Conservation (phyloP, 92 coral and sea anemone genomes). For the Montipora capitata region DNA sequence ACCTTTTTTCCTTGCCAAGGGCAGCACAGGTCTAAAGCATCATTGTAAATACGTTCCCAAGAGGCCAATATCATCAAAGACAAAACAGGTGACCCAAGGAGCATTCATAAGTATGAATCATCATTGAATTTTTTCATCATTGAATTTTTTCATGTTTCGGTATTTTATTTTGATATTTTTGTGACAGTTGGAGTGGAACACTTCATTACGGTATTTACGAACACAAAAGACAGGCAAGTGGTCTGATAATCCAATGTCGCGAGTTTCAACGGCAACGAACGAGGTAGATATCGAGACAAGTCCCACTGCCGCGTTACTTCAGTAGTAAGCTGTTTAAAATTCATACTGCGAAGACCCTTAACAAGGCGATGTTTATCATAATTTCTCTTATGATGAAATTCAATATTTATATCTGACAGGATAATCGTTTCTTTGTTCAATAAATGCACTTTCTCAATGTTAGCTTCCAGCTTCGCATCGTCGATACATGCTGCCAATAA, state of each 20-base stretch:
- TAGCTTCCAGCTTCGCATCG: conserved; percentile 17
- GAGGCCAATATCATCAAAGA: background rate
- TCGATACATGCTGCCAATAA: conserved; percentile 31
- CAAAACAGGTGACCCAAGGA: conserved; percentile 1
- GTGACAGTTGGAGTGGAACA: background rate
- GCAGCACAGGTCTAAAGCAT: background rate
- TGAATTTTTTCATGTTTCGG: conserved; percentile 36
- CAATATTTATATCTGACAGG: conserved; percentile 69
- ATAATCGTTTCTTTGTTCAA: conserved; percentile 71
- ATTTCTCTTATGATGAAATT: conserved; percentile 36
- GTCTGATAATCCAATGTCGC: background rate
- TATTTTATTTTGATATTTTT: conserved; percentile 1
- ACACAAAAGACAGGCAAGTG: conserved; percentile 32
- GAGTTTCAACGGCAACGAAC: conserved; percentile 18
- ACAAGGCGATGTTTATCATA: conserved; percentile 59
- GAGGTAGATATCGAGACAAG: conserved; percentile 74
- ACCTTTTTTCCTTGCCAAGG: conserved; percentile 22
- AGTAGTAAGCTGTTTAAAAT: conserved; percentile 71
- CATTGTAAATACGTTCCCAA: background rate
- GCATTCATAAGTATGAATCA: background rate
- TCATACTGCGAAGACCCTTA: conserved; percentile 61
- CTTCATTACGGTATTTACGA: conserved; percentile 9
- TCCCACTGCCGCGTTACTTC: conserved; percentile 62
- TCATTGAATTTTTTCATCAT: conserved; percentile 39
- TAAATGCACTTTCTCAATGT: conserved; percentile 43